Evolutionary conservation across 2,797 vertebrate species (phyloP), one percentile per base, ranked within the genome.

Genomic region (Bovichtus variegatus): DNA sequence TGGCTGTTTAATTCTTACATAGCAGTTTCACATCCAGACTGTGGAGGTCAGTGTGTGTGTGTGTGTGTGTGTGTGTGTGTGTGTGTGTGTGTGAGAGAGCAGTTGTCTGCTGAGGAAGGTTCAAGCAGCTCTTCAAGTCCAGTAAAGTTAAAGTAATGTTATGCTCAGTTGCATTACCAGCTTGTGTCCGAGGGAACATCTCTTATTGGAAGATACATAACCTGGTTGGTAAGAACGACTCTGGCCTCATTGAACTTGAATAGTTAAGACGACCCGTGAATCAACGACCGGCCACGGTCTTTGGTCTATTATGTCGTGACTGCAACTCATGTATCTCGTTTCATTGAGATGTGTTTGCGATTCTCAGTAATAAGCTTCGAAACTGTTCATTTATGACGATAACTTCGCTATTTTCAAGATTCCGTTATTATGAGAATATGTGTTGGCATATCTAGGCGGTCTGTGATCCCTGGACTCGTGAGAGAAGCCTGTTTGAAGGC

Each of bases 131-230:
- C 66, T 73, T 76, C 53, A 76, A 78, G 81, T 82, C 86, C 74
- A 66, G 67, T 71, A 16, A 29, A 53, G 27, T 53, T 85, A 71
- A 87, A 89, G 84, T 84, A 68, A 91, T 91, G 90, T 90, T 78
- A 89, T 71, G 82, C 74, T 78, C 82, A 87, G 78, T 79, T 88
- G 87, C 76, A 36, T 84, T 65, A 82, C 84, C 80, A 59, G n/a
- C n/a, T n/a, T n/a, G n/a, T n/a, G n/a, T n/a, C n/a, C n/a, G n/a
- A n/a, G 47, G 44, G 44, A 80, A 59, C 64, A 44, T 73, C 49
- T 36, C 13, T 65, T 59, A 76, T 65, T 66, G 40, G 60, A 60
- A 74, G 74, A 60, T 34, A 36, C 11, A 62, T 19, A 29, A 11
- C 25, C 21, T 43, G 55, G 70, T 62, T 38, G 72, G 74, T 76